Percentiles rank a stretch among this genome's conserved stretches.
These are phyloP conservation scores for Grallaria varia DNA, from an alignment of 2,113 vertebrate species.

Conservation along the genomic window DNA sequence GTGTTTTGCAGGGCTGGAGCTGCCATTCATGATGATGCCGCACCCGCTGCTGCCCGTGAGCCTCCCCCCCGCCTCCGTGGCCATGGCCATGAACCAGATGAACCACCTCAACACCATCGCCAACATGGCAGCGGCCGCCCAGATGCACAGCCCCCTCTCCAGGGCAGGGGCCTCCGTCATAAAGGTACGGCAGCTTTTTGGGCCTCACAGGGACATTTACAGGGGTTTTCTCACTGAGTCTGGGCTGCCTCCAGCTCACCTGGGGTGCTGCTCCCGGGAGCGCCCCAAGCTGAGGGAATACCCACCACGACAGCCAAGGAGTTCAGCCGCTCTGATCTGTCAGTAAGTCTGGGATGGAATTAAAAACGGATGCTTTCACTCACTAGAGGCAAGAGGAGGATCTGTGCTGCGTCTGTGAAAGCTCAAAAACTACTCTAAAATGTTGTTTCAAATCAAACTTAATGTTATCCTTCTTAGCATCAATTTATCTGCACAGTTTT, in stretches of 20 bases:
- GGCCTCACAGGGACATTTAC: too few relatives aligned
- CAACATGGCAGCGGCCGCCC: constrained; percentile 88
- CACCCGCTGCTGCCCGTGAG: constrained; percentile 91
- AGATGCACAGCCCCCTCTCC: constrained; percentile 86
- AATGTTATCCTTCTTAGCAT: not conserved
- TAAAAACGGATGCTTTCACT: not conserved
- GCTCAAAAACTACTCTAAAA: not conserved
- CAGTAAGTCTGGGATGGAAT: not conserved
- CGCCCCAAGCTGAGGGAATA: not conserved
- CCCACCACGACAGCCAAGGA: not conserved
- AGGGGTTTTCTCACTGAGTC: too few relatives aligned
- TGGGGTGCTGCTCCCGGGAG: not conserved
- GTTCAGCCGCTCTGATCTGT: not conserved
- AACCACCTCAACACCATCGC: constrained; percentile 90
- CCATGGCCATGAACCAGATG: constrained; percentile 96
- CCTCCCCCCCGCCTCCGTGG: constrained; percentile 89
- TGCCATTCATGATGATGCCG: constrained; percentile 95
- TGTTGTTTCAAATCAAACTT: not conserved
- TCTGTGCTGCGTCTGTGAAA: not conserved
- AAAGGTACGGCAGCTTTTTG: constrained; percentile 58
- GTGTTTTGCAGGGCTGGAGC: constrained; percentile 83
- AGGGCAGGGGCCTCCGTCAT: constrained; percentile 84
- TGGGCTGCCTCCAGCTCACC: too few relatives aligned
- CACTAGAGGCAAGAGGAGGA: not conserved
- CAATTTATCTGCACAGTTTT: not conserved